Conservation (phyloP, 2,113 vertebrate genomes). For the Albula goreensis region DNA sequence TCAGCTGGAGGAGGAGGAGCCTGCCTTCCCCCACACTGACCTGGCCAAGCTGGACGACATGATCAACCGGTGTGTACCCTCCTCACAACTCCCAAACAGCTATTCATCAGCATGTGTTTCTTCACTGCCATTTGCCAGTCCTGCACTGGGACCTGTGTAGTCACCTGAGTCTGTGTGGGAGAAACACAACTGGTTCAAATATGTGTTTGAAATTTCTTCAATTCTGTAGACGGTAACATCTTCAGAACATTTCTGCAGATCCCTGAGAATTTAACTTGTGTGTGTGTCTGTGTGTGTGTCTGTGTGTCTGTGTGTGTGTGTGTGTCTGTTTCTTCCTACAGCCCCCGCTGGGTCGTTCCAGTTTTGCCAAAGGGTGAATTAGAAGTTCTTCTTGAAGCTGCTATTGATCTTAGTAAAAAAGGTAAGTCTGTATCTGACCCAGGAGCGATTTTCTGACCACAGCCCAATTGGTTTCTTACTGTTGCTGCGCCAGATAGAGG, state of each 20-base stretch:
- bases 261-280: no score
- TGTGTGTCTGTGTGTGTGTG: not conserved
- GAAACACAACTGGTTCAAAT: no score
- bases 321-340: conserved; percentile 41
- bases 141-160: no score
- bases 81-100: not conserved
- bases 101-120: not conserved
- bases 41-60: conserved; percentile 99
- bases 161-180: no score
- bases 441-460: not conserved
- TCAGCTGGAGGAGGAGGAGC: conserved; percentile 97
- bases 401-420: conserved; percentile 99
- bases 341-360: conserved; percentile 99
- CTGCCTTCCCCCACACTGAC: conserved; percentile 97
- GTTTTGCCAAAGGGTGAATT: conserved; percentile 99
- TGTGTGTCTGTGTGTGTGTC: not conserved
- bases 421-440: conserved; percentile 68
- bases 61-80: conserved; percentile 86
- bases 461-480: no score
- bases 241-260: no score
- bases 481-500: no score
- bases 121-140: not conserved
- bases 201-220: no score
- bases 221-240: no score
- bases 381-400: conserved; percentile 99